Evolutionary conservation across 2,888 invertebrate genomes (phyloP).

Genomic region (Drosophila quinaria): DNA sequence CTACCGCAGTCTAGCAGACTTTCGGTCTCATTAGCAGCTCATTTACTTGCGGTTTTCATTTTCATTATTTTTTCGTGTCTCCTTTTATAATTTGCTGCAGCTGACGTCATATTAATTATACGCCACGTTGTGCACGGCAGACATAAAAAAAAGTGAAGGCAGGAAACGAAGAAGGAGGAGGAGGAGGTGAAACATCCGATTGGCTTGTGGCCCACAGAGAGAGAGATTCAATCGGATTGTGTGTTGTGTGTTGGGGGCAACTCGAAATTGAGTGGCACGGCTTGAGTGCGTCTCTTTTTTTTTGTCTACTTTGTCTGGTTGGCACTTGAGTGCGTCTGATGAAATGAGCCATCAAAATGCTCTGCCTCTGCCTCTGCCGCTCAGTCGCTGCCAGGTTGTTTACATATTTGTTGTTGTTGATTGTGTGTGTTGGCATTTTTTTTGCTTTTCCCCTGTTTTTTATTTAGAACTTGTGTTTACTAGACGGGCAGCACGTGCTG

Average conservation of each 20-base stretch:
- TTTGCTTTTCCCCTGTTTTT: slow-evolving; percentile 30
- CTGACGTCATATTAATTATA: slow-evolving; percentile 68
- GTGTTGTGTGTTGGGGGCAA: neutral
- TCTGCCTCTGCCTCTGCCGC: slow-evolving; percentile 36
- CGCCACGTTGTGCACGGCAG: slow-evolving; percentile 34
- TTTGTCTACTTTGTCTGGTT: slow-evolving; percentile 10
- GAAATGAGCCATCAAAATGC: slow-evolving; percentile 73
- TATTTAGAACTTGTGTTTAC: slow-evolving; percentile 60
- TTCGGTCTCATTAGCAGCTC: slow-evolving; percentile 1
- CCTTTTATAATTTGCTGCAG: slow-evolving; percentile 43
- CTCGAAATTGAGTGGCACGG: slow-evolving; percentile 70
- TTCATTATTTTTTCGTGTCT: slow-evolving; percentile 6
- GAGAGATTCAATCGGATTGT: slow-evolving; percentile 39
- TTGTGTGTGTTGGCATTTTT: slow-evolving; percentile 25
- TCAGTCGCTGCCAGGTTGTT: slow-evolving; percentile 54
- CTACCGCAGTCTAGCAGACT: neutral
- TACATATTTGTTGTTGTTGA: slow-evolving; percentile 48
- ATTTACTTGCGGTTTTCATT: slow-evolving; percentile 16
- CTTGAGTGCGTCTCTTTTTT: slow-evolving; percentile 57
- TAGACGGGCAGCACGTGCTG: slow-evolving; percentile 75
- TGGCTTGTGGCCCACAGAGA: slow-evolving; percentile 43
- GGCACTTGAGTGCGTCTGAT: slow-evolving; percentile 57
- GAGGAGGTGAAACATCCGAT: slow-evolving; percentile 12
- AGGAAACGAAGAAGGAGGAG: neutral
- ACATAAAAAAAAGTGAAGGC: neutral